Conservation (phyloP, 2,888 invertebrate genomes). For the Patella depressa region DNA sequence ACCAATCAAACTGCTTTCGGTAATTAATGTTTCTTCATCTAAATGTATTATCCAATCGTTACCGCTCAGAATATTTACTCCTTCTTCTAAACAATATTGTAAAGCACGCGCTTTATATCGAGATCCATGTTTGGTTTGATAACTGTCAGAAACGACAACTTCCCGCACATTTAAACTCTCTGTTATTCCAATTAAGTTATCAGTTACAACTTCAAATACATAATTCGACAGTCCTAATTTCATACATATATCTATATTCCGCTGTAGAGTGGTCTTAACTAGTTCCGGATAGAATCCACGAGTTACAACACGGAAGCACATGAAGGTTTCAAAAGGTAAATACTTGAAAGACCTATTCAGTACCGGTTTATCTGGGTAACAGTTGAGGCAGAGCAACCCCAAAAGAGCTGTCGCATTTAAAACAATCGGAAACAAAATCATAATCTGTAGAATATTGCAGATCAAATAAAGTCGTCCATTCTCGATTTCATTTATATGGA, state of each 20-base stretch:
- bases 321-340: slow-evolving; percentile 51
- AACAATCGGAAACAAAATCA: no score
- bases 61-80: slow-evolving; percentile 47
- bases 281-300: slow-evolving; percentile 45
- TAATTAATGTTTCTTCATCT: slow-evolving; percentile 63
- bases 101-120: slow-evolving; percentile 59
- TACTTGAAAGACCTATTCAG: slow-evolving; percentile 43
- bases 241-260: slow-evolving; percentile 50
- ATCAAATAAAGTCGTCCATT: no score
- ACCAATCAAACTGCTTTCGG: slow-evolving; percentile 58
- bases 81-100: slow-evolving; percentile 55
- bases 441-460: no score
- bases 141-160: slow-evolving; percentile 51
- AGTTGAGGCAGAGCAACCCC: slow-evolving; percentile 53
- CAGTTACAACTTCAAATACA: slow-evolving; percentile 57
- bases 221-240: slow-evolving; percentile 50
- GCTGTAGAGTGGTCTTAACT: slow-evolving; percentile 37
- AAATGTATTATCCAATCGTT: slow-evolving; percentile 65
- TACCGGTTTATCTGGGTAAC: slow-evolving; percentile 52
- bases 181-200: slow-evolving; percentile 42
- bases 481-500: no score
- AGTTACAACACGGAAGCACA: slow-evolving; percentile 54
- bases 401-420: slow-evolving; percentile 32
- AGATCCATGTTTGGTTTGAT: slow-evolving; percentile 46
- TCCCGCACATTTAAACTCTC: slow-evolving; percentile 47